Percentiles rank a stretch among this genome's conserved stretches.
Conservation (phyloP, 2,888 invertebrate species). For the Rhagophthalmus giganteus region DNA sequence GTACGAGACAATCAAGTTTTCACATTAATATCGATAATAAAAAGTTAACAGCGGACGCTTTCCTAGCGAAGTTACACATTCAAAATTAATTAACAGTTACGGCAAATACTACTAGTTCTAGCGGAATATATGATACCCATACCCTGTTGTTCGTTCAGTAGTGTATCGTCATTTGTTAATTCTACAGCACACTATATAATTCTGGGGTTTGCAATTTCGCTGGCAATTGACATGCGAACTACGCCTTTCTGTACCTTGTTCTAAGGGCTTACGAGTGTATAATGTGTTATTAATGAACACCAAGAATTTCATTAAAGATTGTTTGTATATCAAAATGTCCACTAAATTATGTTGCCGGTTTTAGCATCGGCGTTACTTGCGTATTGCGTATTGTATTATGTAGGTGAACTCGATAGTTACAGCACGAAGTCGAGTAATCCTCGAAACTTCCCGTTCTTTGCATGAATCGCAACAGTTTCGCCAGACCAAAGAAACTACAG, state of each 20-base stretch:
- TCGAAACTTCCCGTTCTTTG: no score
- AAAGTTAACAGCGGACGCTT: no score
- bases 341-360: constrained; percentile 59
- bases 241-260: constrained; percentile 28
- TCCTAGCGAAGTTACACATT: no score
- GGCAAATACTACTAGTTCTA: not conserved
- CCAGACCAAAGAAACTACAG: no score
- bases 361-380: constrained; percentile 32
- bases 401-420: constrained; percentile 1
- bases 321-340: constrained; percentile 66
- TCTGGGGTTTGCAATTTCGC: constrained; percentile 35
- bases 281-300: constrained; percentile 70
- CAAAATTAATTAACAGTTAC: no score
- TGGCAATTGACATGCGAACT: constrained; percentile 30
- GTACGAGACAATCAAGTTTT: no score
- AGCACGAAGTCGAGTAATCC: no score
- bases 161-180: constrained; percentile 28
- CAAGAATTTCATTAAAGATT: constrained; percentile 69
- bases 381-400: constrained; percentile 15
- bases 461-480: no score
- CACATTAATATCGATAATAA: no score
- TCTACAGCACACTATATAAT: constrained; percentile 32
- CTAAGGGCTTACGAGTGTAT: constrained; percentile 38
- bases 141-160: constrained; percentile 14
- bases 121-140: constrained; percentile 12